Percentiles rank a stretch among this genome's conserved stretches.
Conservation (phyloP, 1,140 invertebrate genomes). For the Periplaneta americana region DNA sequence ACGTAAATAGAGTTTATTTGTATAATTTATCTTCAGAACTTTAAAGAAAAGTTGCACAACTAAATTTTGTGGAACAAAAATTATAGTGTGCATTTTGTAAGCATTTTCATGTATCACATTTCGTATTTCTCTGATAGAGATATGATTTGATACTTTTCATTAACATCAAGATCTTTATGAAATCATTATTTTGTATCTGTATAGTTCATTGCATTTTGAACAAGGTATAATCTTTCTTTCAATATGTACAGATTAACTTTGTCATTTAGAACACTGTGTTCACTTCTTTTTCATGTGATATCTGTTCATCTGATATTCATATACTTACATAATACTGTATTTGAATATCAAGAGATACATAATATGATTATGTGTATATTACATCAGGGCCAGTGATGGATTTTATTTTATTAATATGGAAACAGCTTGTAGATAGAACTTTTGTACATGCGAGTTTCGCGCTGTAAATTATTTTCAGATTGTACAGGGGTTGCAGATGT, state of each 20-base stretch:
- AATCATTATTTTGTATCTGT: not conserved
- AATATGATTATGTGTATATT: not conserved
- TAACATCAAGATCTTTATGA: not conserved
- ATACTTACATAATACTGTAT: too few species aligned
- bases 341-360: too few species aligned
- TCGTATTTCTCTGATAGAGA: not conserved
- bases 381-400: not conserved
- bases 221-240: not conserved
- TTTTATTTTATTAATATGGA: too few species aligned
- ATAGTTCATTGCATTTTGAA: not conserved
- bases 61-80: not conserved
- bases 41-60: slow-evolving; percentile 8
- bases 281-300: not conserved
- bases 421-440: too few species aligned
- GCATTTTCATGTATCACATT: not conserved
- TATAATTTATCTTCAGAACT: not conserved
- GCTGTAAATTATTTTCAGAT: too few species aligned
- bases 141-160: not conserved
- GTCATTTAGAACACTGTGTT: not conserved
- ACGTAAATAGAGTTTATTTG: not conserved
- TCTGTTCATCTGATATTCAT: not conserved
- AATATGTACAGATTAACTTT: not conserved
- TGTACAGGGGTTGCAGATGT: too few species aligned
- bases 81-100: not conserved
- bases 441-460: too few species aligned